Evolutionary conservation across 2,113 vertebrate genomes (phyloP), one percentile per base, ranked within the genome.

Genomic region (Ochotona curzoniae): DNA sequence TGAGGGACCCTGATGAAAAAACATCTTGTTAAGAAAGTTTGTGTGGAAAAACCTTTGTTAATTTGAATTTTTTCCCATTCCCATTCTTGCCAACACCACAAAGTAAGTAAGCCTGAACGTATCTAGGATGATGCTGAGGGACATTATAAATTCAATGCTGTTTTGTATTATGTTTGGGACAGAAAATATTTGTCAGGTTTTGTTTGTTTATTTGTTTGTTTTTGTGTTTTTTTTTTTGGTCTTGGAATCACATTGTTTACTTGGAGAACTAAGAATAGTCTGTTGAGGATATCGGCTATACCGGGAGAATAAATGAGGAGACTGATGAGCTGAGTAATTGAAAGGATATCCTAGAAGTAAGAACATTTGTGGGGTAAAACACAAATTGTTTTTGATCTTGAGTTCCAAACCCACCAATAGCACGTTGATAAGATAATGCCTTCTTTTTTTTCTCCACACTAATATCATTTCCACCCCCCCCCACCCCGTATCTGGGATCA

Each of bases 21-120:
- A 78, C 69, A 15, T 87, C 38, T 76, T 63, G 21, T 32, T 87
- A 38, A 67, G 18, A 93, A 92, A 44, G 30, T 79, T 75, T 32
- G 8, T 85, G 25, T 64, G 23, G 26, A 44, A 54, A 83, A 66
- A 70, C 84, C 63, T 89, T 87, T 85, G 66, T 32, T 76, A 25
- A 80, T 57, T 47, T 82, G 32, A 95, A 87, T 84, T 81, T 32
- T 90, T 78, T 87, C 49, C 32, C 60, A 87, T 26, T 38, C 11
- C n/a, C 73, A 49, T 49, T 69, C 15, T 83, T 93, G 35, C 25
- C 21, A 20, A 54, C 47, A 76, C n/a, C n/a, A 69, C 28, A 74
- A 90, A 88, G 84, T 44, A 28, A 88, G 38, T 54, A 73, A 70
- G 35, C n/a, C 70, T 38, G 49, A 75, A 89, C 51, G 32, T 69